Percentiles rank a stretch among this genome's conserved stretches.
These are phyloP conservation scores for Matsumyia berberina DNA, from an alignment of 2,888 invertebrate species.

Conservation along the genomic window DNA sequence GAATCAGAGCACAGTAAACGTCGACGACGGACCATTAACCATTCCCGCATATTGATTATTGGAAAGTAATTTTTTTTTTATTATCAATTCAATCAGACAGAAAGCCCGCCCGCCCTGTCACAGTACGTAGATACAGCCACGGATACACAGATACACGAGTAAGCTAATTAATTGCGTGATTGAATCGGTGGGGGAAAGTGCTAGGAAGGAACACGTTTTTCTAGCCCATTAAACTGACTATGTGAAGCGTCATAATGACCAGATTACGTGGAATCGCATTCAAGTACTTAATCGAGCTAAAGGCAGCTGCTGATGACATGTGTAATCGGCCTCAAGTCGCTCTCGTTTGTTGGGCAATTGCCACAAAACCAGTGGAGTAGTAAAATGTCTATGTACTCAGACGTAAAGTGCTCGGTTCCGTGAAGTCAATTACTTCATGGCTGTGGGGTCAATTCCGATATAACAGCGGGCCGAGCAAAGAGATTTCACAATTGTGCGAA, in stretches of 20 bases:
- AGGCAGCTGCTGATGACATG: slow-evolving; percentile 41
- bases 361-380: background rate
- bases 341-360: slow-evolving; percentile 31
- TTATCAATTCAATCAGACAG: background rate
- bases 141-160: background rate
- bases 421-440: slow-evolving; percentile 24
- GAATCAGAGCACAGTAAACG: too few relatives aligned
- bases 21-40: background rate
- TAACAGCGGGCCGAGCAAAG: background rate
- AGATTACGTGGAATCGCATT: slow-evolving; percentile 27
- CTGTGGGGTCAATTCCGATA: slow-evolving; percentile 20
- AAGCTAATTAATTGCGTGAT: background rate
- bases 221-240: slow-evolving; percentile 23
- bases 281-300: slow-evolving; percentile 9
- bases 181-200: background rate
- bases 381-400: background rate
- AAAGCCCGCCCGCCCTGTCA: background rate
- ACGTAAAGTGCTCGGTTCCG: background rate
- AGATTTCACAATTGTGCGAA: slow-evolving; percentile 1
- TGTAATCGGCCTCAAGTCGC: slow-evolving; percentile 15
- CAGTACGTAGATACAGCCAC: background rate
- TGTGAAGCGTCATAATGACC: slow-evolving; percentile 30
- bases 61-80: background rate
- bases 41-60: background rate
- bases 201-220: slow-evolving; percentile 28